Evolutionary conservation across 2,113 vertebrate species (phyloP).

Genomic region (Burhinus bistriatus): DNA sequence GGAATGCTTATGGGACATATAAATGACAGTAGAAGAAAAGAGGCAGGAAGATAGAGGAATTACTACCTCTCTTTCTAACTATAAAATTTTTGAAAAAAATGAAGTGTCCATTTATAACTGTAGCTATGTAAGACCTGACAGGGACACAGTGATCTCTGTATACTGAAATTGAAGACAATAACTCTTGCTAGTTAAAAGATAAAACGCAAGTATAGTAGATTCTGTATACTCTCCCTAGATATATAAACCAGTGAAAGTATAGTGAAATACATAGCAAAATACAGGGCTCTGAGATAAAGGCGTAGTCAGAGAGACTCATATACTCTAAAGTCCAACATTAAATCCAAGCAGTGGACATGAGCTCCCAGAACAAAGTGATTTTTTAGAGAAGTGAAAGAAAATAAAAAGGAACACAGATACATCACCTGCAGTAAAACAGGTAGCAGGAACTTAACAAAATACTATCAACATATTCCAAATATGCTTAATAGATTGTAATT

Average conservation of each 20-base stretch:
- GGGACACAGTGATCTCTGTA: background rate
- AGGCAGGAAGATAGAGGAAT: background rate
- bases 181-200: background rate
- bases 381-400: background rate
- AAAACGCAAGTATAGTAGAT: background rate
- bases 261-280: background rate
- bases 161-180: background rate
- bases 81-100: background rate
- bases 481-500: background rate
- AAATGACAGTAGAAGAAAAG: background rate
- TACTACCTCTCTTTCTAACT: background rate
- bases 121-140: background rate
- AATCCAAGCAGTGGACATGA: background rate
- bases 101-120: background rate
- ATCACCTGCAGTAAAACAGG: background rate
- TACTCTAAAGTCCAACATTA: background rate
- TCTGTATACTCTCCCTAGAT: background rate
- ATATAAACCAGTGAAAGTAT: background rate
- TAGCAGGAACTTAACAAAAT: background rate
- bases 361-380: background rate
- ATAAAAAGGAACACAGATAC: background rate
- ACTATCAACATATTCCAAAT: background rate
- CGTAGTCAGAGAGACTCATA: background rate
- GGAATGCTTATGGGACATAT: background rate
- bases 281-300: background rate